phyloP scores from a whole-genome alignment of 1,140 invertebrate genomes.

The Elysia chlorotica region DNA sequence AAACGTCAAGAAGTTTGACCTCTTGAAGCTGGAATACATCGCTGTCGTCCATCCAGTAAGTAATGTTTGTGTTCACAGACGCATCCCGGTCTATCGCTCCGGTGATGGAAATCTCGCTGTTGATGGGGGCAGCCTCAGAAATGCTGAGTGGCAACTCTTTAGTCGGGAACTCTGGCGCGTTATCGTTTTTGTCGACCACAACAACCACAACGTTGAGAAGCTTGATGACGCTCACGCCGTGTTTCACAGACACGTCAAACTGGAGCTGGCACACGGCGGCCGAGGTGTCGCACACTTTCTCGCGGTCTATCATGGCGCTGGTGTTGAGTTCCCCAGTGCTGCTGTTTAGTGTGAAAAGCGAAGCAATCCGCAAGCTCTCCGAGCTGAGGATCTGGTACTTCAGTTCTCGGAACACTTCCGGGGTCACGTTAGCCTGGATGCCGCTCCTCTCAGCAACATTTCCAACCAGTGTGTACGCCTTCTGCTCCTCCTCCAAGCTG shows the following conservation, averaged over 20 bases:
- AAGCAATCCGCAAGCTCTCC: constrained; percentile 53
- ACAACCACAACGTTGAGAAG: constrained; percentile 43
- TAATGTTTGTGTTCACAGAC: constrained; percentile 66
- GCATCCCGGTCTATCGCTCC: constrained; percentile 47
- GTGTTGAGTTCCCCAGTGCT: constrained; percentile 41
- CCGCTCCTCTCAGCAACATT: constrained; percentile 22
- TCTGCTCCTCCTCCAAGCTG: not conserved
- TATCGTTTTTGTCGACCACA: constrained; percentile 85
- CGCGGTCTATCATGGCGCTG: constrained; percentile 41
- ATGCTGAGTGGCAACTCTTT: constrained; percentile 37
- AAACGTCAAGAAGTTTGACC: constrained; percentile 38
- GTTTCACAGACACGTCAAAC: constrained; percentile 43
- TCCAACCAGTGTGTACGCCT: constrained; percentile 20
- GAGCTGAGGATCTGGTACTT: constrained; percentile 29
- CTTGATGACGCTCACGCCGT: constrained; percentile 27
- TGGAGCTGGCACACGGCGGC: constrained; percentile 29
- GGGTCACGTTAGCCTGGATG: constrained; percentile 6
- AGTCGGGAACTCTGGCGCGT: constrained; percentile 78
- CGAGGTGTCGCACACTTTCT: constrained; percentile 39
- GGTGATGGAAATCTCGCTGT: constrained; percentile 72
- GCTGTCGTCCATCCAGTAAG: constrained; percentile 78
- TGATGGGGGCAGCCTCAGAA: constrained; percentile 59
- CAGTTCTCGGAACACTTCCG: not conserved
- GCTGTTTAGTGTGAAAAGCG: constrained; percentile 63
- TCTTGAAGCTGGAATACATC: constrained; percentile 38